Evolutionary conservation across 2,797 vertebrate species (phyloP).

Genomic region (Sciurus vulgaris): DNA sequence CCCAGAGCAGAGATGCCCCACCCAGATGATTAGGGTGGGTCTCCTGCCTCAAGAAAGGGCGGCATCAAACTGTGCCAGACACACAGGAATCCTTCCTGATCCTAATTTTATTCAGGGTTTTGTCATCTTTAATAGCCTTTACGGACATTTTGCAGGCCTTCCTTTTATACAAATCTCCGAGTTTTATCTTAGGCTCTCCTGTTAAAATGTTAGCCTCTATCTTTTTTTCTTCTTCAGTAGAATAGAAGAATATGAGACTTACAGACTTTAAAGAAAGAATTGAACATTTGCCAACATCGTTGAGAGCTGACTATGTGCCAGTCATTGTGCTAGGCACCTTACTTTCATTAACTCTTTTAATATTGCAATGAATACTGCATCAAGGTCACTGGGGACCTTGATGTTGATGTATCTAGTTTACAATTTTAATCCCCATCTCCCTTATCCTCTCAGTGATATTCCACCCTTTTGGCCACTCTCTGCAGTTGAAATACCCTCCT

Average conservation of each 20-base stretch:
- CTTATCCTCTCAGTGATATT: neutral
- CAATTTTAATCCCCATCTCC: neutral
- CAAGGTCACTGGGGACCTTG: neutral
- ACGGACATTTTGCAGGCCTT: slow-evolving; percentile 43
- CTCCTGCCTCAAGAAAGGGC: neutral
- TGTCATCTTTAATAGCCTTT: slow-evolving; percentile 46
- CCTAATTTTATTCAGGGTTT: slow-evolving; percentile 6
- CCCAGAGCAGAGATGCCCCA: neutral
- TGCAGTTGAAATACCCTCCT: neutral
- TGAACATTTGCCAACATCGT: slow-evolving; percentile 31
- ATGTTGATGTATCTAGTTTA: neutral
- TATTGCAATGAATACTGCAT: fast-evolving
- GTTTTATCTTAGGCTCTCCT: slow-evolving; percentile 64
- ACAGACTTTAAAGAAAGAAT: slow-evolving; percentile 50
- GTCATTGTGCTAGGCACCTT: neutral
- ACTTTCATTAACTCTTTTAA: neutral
- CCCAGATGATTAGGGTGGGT: neutral
- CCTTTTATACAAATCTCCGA: slow-evolving; percentile 61
- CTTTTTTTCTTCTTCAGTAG: slow-evolving; percentile 27
- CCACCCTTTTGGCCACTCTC: neutral
- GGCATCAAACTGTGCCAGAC: neutral
- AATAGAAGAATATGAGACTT: slow-evolving; percentile 24
- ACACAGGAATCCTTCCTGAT: neutral
- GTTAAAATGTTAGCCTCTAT: slow-evolving; percentile 47
- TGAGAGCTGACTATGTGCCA: neutral